Evolutionary conservation across 2,113 vertebrate species (phyloP).

Genomic region (Lasiurus cinereus): DNA sequence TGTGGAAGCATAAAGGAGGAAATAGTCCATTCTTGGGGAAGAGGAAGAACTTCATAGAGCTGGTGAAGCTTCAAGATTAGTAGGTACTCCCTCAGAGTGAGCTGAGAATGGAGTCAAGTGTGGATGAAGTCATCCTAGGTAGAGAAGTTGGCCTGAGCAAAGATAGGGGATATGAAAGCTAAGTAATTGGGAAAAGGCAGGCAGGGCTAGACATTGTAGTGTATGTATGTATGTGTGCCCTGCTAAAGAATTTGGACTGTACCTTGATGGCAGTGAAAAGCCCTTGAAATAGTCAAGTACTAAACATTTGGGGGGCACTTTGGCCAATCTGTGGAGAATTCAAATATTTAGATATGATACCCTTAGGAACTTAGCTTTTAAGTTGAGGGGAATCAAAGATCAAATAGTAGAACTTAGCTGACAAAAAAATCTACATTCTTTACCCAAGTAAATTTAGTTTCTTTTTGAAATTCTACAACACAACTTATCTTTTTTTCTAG

Average conservation of each 20-base stretch:
- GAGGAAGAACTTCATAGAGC: not conserved
- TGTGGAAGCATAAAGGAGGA: not conserved
- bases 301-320: conserved; percentile 3
- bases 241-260: conserved; percentile 42
- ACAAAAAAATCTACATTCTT: conserved; percentile 1
- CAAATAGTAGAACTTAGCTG: not conserved
- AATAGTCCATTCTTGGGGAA: not conserved
- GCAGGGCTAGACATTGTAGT: not conserved
- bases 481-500: conserved; percentile 84
- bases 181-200: not conserved
- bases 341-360: not conserved
- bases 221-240: not conserved
- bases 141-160: not conserved
- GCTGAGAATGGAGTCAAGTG: not conserved
- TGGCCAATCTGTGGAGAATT: not conserved
- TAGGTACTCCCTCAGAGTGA: not conserved
- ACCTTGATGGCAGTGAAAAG: conserved; percentile 8
- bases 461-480: conserved; percentile 57
- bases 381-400: conserved; percentile 1
- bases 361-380: conserved; percentile 39
- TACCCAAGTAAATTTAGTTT: conserved; percentile 44
- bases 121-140: not conserved
- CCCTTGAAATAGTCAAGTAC: not conserved
- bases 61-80: not conserved
- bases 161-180: not conserved